A percentile compares a stretch with the other conserved stretches of the same genome.
Evolutionary conservation across 1,140 invertebrate genomes (phyloP).

Genomic region (Platyura marginata): DNA sequence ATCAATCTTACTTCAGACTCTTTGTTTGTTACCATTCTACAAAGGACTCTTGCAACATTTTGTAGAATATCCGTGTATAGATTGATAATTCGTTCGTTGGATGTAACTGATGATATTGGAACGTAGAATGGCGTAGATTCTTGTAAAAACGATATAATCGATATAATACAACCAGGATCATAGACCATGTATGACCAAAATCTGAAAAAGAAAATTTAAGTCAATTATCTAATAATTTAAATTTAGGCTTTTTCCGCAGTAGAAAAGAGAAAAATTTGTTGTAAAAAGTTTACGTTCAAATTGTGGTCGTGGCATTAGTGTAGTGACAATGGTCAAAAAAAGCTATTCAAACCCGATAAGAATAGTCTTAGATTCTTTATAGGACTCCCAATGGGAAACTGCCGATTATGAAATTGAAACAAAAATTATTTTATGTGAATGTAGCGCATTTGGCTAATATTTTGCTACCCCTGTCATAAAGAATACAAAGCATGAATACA

Average conservation of each 20-base stretch:
- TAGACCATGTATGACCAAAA: slow-evolving; percentile 69
- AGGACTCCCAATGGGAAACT: too few species aligned
- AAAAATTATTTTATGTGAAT: too few species aligned
- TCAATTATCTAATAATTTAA: neutral
- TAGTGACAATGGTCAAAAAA: too few species aligned
- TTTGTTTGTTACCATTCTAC: slow-evolving; percentile 52
- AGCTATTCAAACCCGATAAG: too few species aligned
- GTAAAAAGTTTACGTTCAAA: too few species aligned
- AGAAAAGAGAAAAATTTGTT: neutral
- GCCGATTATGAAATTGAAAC: too few species aligned
- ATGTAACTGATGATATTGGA: slow-evolving; percentile 24
- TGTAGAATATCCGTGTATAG: slow-evolving; percentile 35
- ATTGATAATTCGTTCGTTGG: slow-evolving; percentile 9
- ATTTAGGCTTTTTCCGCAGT: too few species aligned
- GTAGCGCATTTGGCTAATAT: too few species aligned
- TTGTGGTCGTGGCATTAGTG: too few species aligned
- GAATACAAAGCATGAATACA: too few species aligned
- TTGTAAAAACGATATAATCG: slow-evolving; percentile 51
- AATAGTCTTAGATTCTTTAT: too few species aligned
- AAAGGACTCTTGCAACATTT: slow-evolving; percentile 45
- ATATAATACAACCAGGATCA: slow-evolving; percentile 41
- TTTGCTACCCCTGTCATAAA: too few species aligned
- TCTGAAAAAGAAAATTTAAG: slow-evolving; percentile 27
- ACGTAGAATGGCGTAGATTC: slow-evolving; percentile 49
- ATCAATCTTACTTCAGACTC: slow-evolving; percentile 37